Base-by-base conservation (phyloP, 2,888 invertebrate species). In the Sialis fuliginosa region DNA sequence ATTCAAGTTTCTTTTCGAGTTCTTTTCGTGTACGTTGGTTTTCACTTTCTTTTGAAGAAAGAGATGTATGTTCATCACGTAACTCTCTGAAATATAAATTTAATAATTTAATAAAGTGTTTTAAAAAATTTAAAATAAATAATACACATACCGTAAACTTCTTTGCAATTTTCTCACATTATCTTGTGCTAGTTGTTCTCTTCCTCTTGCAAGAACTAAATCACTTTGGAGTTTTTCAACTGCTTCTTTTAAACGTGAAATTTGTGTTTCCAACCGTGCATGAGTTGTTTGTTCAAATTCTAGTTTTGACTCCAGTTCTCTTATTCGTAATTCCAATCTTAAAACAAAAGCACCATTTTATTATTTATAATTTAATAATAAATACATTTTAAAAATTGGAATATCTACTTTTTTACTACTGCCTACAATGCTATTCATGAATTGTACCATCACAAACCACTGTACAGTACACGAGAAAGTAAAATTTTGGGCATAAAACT, bases 271-370 rank as follows among this genome's bases (percentile, higher is more conserved):
- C 6, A 91, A 70, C n/a, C 93, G 76, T 1, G 81, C 75, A 53
- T 85, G 79, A 1, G 89, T 86, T 0, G 92, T 89, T 57, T 84
- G 82, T 59, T 96, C 95, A 54, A 95, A 69, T 54, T 95, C 95
- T 46, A 93, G 66, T 57, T 86, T 86, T 2, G 90, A 87, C 62
- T 96, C 93, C 49, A 95, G 65, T 60, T 96, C 95, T 67, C 83
- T 77, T 46, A 88, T 80, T 63, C 88, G 81, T 57, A 88, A 71
- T 62, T 95, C 92, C 54, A 91, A 76, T 37, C 79, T 71, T 50
- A 12, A 58, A 58, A 50, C 48, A 47, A 51, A 51, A 22, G 4
- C 22, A 22, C 22, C 22, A 22, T 22, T 22, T 22, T 22, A 22
- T 22, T 22, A 22, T 22, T 22, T 22, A 22, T 2, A 22, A 22